Evolutionary conservation across 2,888 invertebrate genomes (phyloP), one percentile per base, ranked within the genome.

Genomic region (Synanthedon andrenaeformis): DNA sequence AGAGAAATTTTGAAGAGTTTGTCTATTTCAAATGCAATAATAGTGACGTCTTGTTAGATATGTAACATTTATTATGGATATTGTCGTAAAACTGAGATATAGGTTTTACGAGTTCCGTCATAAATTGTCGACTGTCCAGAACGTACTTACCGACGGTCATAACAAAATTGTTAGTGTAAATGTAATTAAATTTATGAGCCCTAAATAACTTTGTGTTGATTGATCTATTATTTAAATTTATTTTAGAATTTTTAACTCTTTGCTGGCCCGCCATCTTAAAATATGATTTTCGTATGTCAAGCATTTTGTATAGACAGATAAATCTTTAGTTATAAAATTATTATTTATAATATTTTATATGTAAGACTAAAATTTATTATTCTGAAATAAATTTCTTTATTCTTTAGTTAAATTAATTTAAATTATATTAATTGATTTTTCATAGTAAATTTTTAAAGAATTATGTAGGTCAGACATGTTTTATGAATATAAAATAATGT

Each of bases 101-200:
- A 66, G 59, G 62, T 70, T 73, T 75, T 73, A 74, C 70, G 66
- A 66, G 67, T 67, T 65, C 66, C 66, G 66, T 68, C 62, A 62
- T 67, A 68, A 65, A 66, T 62, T 62, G 63, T 60, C 59, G 62
- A 62, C 61, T 64, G 63, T 64, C 62, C 60, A 35, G 45, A n/a
- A 45, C 45, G 45, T 45, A n/a, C n/a, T 14, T 45, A 45, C 13
- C 45, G n/a, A 45, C 45, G 45, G 45, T 45, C 45, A 45, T 45
- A 45, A 45, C 45, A 45, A 45, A 45, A 13, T 13, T 13, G 35
- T 35, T 35, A 35, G 14, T 45, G 45, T 45, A 45, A 45, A 45
- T 45, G 14, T 45, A 45, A 45, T 45, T 45, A 45, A 45, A 14
- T 45, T 45, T 45, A 45, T 45, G 45, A 45, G 45, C 45, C 8